A percentile compares a stretch with the other conserved stretches of the same genome.
These are phyloP conservation scores for Drosophila sturtevanti DNA, from an alignment of 1,140 invertebrate genomes.

Conservation along the genomic window DNA sequence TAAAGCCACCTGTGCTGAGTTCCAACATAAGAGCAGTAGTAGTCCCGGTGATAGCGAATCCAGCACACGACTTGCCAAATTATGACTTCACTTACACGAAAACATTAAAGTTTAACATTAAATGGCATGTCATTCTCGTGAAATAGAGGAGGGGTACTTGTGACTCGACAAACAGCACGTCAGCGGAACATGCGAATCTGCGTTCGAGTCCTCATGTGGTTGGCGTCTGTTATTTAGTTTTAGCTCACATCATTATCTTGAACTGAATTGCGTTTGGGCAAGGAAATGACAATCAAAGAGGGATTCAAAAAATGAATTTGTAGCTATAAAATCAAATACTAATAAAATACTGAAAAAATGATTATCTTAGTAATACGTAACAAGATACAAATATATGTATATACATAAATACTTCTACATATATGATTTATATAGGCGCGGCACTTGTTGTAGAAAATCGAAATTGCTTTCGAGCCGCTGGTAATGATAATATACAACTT, in stretches of 20 bases:
- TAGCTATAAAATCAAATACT: too few relatives aligned
- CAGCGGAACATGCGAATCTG: constrained; percentile 35
- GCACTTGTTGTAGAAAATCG: too few relatives aligned
- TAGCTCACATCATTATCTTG: background rate
- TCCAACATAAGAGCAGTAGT: constrained; percentile 8
- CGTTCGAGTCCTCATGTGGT: constrained; percentile 30
- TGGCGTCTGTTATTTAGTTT: background rate
- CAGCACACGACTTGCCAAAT: constrained; percentile 60
- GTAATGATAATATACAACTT: too few relatives aligned
- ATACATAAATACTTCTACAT: too few relatives aligned
- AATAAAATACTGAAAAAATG: too few relatives aligned
- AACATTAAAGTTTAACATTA: constrained; percentile 81
- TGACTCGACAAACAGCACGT: constrained; percentile 51
- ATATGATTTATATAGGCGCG: too few relatives aligned
- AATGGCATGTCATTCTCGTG: constrained; percentile 74
- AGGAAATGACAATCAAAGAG: too few relatives aligned
- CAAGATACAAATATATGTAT: too few relatives aligned
- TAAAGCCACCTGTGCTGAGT: constrained; percentile 59
- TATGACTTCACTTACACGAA: constrained; percentile 80
- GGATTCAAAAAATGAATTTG: too few relatives aligned
- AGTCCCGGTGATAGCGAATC: constrained; percentile 5
- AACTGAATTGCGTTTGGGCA: background rate
- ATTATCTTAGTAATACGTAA: too few relatives aligned
- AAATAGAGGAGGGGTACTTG: constrained; percentile 43
- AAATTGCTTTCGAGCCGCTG: too few relatives aligned